Base-by-base conservation (phyloP, 2,113 vertebrate species). In the Pseudorectes ferrugineus region DNA sequence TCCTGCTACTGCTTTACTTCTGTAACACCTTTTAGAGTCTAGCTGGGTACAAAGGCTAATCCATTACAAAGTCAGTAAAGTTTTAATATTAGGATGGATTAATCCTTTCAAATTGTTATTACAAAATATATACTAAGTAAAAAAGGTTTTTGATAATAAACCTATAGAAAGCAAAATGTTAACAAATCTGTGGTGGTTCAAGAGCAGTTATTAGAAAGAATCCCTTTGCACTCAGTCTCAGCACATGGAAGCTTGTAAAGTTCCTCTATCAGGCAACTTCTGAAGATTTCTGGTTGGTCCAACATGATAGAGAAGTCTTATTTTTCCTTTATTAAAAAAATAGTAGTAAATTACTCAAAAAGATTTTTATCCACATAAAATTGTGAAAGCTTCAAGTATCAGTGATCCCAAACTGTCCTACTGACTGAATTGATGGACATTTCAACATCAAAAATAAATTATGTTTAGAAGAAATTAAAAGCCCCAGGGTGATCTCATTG, bases 1-100 rank as follows among this genome's bases (percentile, higher is more conserved):
- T 78, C 76, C 61, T 78, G 70, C 74, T 75, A 52, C 66, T 87
- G 85, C 77, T 92, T 89, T 91, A 25, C 83, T 88, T 96, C 62
- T 74, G 7, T 51, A 88, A 68, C 78, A 94, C 73, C 85, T 94
- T 85, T 75, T 36, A 68, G 61, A 91, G 75, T 63, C 43, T 61
- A 89, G 45, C 40, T 67, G 67, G 45, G 49, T 57, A 89, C 48
- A 89, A 85, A 89, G 22, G 52, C 31, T 57, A 88, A 85, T 72
- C 88, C 43, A 45, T 33, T 85, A 81, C 17, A 57, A 81, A 74
- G 25, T 62, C 77, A 72, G 33, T 81, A 55, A 77, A 89, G 17
- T 67, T 89, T 91, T 87, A 81, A 57, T 68, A 71, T 55, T 40
- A 63, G 40, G 15, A 55, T 29, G 12, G 19, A 77, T 66, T 67